Base-by-base conservation (phyloP, 2,888 invertebrate genomes). In the Boloria euphrosyne region DNA sequence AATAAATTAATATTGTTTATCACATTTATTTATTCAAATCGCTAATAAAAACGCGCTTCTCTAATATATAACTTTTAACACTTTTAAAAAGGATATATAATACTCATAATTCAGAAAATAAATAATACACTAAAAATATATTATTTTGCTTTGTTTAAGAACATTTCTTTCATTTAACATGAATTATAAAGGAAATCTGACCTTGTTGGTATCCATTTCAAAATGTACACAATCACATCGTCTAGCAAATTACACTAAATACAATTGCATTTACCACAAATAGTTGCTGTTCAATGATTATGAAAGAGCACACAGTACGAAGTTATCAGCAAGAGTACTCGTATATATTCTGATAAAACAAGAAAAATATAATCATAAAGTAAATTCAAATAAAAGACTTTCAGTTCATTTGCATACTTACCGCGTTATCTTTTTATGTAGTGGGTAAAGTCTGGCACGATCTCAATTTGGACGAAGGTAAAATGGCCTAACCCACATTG, bases 371-470 rank as follows among this genome's bases (percentile, higher is more conserved):
- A 57, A 57, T 57, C 57, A n/a, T 13, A n/a, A 46, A 44, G 46
- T 16, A 57, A 57, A 57, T 22, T 22, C 57, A 57, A 57, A 57
- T 57, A 57, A 57, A 57, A 46, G 46, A 22, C 22, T 55, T 55
- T 22, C 46, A 57, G 46, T 27, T 46, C 57, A 46, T 57, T 57
- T 57, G 18, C 57, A 46, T 57, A 57, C n/a, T 46, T n/a, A 22
- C 44, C n/a, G 57, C 22, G 46, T 57, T 57, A 57, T 57, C 57
- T 22, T 57, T 46, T 46, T 27, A 31, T 31, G 55, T 22, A 27
- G 14, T 16, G 27, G 22, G n/a, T 57, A 44, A 47, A 47, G 18
- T 55, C 18, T 57, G 17, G 44, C n/a, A 22, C 16, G 22, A 27
- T 46, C 22, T 4, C 10, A 38, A 38, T 38, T 38, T 10, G 31